phyloP scores from a whole-genome alignment of 2,888 invertebrate genomes.

The Drosophila kanekoi region DNA sequence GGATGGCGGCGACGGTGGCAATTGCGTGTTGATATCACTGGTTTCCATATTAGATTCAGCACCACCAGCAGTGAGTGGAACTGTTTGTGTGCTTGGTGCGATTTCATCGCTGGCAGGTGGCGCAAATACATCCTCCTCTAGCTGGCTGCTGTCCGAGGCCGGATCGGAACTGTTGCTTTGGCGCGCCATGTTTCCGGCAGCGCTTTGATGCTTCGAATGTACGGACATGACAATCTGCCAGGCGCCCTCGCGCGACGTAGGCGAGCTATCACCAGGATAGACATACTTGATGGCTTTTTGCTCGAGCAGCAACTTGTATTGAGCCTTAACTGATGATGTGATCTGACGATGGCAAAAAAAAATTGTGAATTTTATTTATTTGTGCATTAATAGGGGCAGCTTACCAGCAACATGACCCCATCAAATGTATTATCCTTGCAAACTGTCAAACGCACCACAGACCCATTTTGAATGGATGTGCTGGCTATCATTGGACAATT shows the following conservation, averaged over 20 bases:
- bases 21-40: constrained; percentile 19
- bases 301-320: constrained; percentile 93
- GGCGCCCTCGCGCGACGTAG: constrained; percentile 79
- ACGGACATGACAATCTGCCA: constrained; percentile 85
- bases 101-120: constrained; percentile 68
- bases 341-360: constrained; percentile 86
- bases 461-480: constrained; percentile 83
- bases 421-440: constrained; percentile 89
- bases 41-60: constrained; percentile 3
- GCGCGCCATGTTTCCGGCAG: constrained; percentile 32
- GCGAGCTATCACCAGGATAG: constrained; percentile 87
- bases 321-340: constrained; percentile 90
- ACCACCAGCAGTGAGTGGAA: constrained; percentile 7
- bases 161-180: constrained; percentile 83
- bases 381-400: constrained; percentile 34
- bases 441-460: constrained; percentile 86
- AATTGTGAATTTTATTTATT: not conserved
- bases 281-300: constrained; percentile 90
- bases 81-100: constrained; percentile 44
- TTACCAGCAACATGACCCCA: constrained; percentile 86
- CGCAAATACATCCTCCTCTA: constrained; percentile 82
- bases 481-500: constrained; percentile 85
- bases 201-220: constrained; percentile 63
- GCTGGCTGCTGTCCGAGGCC: constrained; percentile 80
- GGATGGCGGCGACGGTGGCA: constrained; percentile 53